Conservation (phyloP, 2,113 vertebrate genomes). For the Xenopus laevis region DNA sequence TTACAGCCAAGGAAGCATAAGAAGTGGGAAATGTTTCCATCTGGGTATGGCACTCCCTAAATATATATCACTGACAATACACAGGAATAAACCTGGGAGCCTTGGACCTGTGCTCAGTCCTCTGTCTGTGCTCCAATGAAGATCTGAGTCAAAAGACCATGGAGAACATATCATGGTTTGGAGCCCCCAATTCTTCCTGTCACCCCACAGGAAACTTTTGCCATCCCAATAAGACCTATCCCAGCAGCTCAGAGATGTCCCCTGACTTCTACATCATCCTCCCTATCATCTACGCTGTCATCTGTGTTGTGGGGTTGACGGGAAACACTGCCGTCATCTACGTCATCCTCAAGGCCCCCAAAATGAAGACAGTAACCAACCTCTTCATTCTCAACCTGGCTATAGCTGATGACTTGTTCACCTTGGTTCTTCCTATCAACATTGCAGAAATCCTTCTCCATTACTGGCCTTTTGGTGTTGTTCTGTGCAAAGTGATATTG, state of each 20-base stretch:
- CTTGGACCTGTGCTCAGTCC: neutral
- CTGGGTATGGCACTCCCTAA: too few species aligned
- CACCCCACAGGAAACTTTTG: neutral
- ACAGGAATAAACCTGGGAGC: too few species aligned
- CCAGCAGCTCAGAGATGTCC: conserved; percentile 48
- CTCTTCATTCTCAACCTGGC: conserved; percentile 89
- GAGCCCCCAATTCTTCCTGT: conserved; percentile 36
- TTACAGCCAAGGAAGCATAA: too few species aligned
- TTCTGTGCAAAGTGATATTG: conserved; percentile 83
- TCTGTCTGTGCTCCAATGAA: neutral
- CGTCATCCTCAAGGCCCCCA: conserved; percentile 83
- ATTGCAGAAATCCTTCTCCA: conserved; percentile 81
- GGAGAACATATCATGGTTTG: conserved; percentile 53
- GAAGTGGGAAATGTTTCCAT: too few species aligned
- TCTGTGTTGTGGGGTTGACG: conserved; percentile 79
- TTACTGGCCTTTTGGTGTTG: conserved; percentile 84
- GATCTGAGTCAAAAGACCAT: conserved; percentile 42
- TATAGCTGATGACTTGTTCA: conserved; percentile 81
- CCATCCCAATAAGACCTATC: conserved; percentile 47
- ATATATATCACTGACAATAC: too few species aligned
- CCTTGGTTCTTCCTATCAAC: conserved; percentile 79
- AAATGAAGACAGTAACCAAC: conserved; percentile 87
- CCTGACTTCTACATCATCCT: conserved; percentile 74
- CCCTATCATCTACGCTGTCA: conserved; percentile 78
- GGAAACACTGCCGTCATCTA: conserved; percentile 85